These are phyloP conservation scores for Nicator chloris DNA, from an alignment of 2,113 vertebrate species.

Conservation along the genomic window DNA sequence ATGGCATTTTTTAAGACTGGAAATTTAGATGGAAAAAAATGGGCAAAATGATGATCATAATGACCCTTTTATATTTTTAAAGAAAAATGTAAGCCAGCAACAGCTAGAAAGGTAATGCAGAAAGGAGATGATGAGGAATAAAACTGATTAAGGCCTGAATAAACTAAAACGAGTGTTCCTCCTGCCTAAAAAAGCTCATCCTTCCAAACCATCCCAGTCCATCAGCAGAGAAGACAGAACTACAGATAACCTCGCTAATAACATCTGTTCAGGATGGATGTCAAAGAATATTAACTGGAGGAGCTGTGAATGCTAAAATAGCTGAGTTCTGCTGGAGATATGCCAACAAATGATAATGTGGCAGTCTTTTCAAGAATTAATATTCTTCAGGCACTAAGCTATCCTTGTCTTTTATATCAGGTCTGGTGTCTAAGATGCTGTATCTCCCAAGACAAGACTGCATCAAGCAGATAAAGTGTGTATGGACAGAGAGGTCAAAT, in stretches of 20 bases:
- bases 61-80: not conserved
- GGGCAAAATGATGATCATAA: not conserved
- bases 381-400: slow-evolving; percentile 2
- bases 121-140: not conserved
- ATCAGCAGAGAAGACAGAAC: slow-evolving; percentile 1
- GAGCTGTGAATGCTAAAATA: slow-evolving; percentile 23
- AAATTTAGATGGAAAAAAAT: not conserved
- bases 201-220: not conserved
- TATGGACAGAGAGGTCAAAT: not conserved
- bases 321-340: slow-evolving; percentile 35
- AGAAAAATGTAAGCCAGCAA: not conserved
- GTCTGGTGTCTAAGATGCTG: not conserved
- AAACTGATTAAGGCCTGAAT: not conserved
- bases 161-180: not conserved
- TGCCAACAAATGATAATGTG: slow-evolving; percentile 23
- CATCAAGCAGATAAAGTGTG: rapidly evolving
- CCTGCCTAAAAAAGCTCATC: not conserved
- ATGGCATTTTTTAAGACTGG: not conserved
- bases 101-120: not conserved
- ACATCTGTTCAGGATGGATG: slow-evolving; percentile 44
- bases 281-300: slow-evolving; percentile 38
- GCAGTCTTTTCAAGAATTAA: slow-evolving; percentile 30
- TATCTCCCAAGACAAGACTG: not conserved
- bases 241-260: slow-evolving; percentile 10
- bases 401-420: slow-evolving; percentile 5